phyloP scores from a whole-genome alignment of 2,888 invertebrate genomes.

The Acheta domesticus region DNA sequence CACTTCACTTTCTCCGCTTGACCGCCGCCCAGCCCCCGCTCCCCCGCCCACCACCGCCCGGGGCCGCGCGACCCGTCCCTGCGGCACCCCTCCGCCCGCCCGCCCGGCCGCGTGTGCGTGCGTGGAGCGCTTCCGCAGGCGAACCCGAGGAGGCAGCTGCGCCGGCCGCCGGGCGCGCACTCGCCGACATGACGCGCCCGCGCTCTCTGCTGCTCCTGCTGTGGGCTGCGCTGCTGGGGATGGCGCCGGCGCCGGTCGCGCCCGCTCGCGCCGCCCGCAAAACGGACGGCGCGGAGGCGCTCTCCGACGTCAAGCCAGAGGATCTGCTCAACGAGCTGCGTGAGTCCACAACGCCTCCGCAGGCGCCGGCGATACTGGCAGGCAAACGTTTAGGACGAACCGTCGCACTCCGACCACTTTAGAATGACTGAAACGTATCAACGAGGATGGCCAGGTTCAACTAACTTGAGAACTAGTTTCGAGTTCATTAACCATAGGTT shows the following conservation, averaged over 20 bases:
- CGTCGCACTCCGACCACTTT: too few species aligned
- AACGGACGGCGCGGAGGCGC: background rate
- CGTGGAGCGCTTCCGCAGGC: too few species aligned
- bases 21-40: background rate
- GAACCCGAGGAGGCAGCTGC: too few species aligned
- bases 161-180: background rate
- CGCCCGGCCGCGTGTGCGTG: too few species aligned
- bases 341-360: background rate
- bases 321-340: slow-evolving; percentile 4
- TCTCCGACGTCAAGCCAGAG: background rate
- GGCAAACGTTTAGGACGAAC: too few species aligned
- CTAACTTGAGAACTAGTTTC: too few species aligned
- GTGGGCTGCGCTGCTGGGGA: background rate
- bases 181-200: background rate
- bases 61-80: background rate
- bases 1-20: background rate
- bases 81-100: too few species aligned
- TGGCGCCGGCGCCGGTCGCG: background rate
- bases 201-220: background rate
- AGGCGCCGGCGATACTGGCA: too few species aligned
- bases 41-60: background rate
- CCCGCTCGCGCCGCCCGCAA: background rate
- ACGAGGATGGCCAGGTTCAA: too few species aligned
- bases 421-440: too few species aligned
- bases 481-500: too few species aligned